Conservation (phyloP, 2,888 invertebrate species). For the Ormyrus rosae region DNA sequence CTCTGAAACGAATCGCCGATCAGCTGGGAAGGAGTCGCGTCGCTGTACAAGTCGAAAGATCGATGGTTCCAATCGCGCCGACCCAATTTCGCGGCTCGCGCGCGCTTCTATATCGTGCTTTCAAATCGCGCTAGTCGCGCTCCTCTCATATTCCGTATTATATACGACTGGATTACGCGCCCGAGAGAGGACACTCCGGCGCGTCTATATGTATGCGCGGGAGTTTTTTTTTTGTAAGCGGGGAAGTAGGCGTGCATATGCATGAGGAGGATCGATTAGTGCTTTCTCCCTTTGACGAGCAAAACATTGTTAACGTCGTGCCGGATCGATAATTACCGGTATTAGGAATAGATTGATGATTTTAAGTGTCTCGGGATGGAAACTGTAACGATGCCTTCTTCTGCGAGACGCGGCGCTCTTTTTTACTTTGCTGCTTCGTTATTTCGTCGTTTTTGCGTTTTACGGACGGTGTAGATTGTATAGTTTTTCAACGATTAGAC, state of each 20-base stretch:
- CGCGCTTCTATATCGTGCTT: constrained; percentile 60
- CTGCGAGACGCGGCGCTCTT: not conserved
- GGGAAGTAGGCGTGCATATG: constrained; percentile 16
- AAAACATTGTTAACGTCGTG: constrained; percentile 22
- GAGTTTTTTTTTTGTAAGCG: too few relatives aligned
- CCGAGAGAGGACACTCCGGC: not conserved
- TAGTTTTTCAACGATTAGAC: too few relatives aligned
- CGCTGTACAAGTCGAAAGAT: constrained; percentile 60
- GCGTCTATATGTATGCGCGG: not conserved
- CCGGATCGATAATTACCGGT: not conserved
- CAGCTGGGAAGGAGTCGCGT: constrained; percentile 62
- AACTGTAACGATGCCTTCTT: not conserved
- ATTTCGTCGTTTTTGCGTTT: too few relatives aligned
- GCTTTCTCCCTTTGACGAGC: constrained; percentile 43
- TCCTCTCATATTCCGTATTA: constrained; percentile 2
- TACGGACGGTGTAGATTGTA: too few relatives aligned
- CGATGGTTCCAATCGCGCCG: constrained; percentile 65
- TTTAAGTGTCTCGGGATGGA: not conserved
- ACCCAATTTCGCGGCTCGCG: constrained; percentile 63
- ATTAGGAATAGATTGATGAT: not conserved
- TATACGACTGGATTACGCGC: not conserved
- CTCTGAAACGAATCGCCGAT: constrained; percentile 50
- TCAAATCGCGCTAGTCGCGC: constrained; percentile 61
- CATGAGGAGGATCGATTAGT: constrained; percentile 27
- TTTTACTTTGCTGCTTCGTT: not conserved